Base-by-base conservation (phyloP, 2,888 invertebrate genomes). In the Drosophila affinis region DNA sequence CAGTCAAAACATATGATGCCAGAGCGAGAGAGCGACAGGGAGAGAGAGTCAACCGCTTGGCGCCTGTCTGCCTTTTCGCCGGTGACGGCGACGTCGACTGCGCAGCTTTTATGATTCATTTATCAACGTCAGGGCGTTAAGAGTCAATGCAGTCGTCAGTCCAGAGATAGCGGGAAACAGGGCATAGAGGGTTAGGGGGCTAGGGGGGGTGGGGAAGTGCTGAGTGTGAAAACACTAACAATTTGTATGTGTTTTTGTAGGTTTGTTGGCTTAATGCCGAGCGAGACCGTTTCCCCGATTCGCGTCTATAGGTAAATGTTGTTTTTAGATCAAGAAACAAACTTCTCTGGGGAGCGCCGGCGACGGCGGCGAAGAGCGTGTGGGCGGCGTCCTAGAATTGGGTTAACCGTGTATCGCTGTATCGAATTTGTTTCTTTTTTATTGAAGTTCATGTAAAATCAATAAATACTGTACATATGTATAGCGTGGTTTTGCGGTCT, bases 91-190 rank as follows among this genome's bases (percentile, higher is more conserved):
- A 55, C 58, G 62, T 34, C 51, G 75, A 44, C 87, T 74, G 83
- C 78, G 80, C 83, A 80, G 88, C 83, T 80, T 76, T 74, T 80
- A 86, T 84, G 83, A 84, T 82, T 84, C 83, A 84, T 88, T 86
- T 84, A 88, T 84, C 88, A 88, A 86, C 88, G 83, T 88, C 83
- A 88, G 58, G 52, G 83, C 86, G 78, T 86, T 76, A 79, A 84
- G 81, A 87, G 87, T 81, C 87, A 84, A 88, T 86, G 88, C 78
- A 88, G 64, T 62, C 61, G 32, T 34, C 39, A 52, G 51, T 21
- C 61, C 51, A 39, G 59, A 39, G 60, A 24, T 24, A 34, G 45
- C 45, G 58, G 60, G 44, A 55, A 60, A 59, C 46, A 67, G 53
- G 63, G 74, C 32, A 62, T 10, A 34, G 12, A 2, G 10, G 5